Base-by-base conservation (phyloP, 2,888 invertebrate genomes). In the Muscina levida region DNA sequence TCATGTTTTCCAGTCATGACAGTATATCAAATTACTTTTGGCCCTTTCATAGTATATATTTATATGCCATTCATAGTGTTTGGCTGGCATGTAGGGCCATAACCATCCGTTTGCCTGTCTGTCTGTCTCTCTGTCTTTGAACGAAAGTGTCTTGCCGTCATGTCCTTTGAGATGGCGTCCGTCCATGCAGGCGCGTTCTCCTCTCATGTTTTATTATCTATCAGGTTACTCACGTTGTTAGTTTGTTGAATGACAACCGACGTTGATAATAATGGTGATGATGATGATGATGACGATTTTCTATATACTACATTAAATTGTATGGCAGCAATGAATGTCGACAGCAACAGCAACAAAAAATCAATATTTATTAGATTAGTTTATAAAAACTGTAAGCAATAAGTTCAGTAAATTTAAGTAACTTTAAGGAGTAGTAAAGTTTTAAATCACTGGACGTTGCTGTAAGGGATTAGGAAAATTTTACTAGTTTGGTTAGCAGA, bases 301-400 rank as follows among this genome's bases (percentile, higher is more conserved):
- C 31, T 39, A 19, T 24, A 10, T 53, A 46, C 72, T 39, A 31
- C 57, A 68, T 56, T 66, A 56, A 51, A 31, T 24, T 57, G 24
- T 44, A 56, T 22, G 3, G 31, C 31, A 3, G 8, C 31, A 31
- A 31, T 3, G 31, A 31, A 31, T 8, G 31, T 31, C 3, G n/a
- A n/a, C n/a, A n/a, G n/a, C n/a, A n/a, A n/a, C n/a, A 66, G 19
- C 39, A 48, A 86, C 85, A 87, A 87, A 88, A 88, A 88, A 88
- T 88, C 89, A 88, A 88, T 88, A 88, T 88, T 88, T 87, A 88
- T 88, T 88, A 87, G 86, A 88, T 88, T 88, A 86, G 85, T 88
- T 88, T 87, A 83, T 84, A 87, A 17, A 22, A 86, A 84, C 84
- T 31, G 3, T 83, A 85, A 84, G 84, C 85, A 84, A 37, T 57